These are phyloP conservation scores for Cerceris ruficornis DNA, from an alignment of 2,888 invertebrate genomes.

Conservation along the genomic window DNA sequence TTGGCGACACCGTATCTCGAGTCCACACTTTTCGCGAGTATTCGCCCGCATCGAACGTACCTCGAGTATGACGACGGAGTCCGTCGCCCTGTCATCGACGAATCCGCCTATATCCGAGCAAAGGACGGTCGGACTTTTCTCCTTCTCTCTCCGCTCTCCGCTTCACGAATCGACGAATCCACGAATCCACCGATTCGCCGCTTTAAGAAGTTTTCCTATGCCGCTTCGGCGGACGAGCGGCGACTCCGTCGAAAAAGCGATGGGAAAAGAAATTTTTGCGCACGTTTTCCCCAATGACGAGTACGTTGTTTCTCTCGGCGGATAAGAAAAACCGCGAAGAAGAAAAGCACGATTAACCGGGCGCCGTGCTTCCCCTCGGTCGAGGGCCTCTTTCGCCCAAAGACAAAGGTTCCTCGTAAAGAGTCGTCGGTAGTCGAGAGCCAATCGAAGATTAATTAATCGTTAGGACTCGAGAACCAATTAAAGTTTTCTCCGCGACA, in stretches of 20 bases:
- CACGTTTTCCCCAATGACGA: too few relatives aligned
- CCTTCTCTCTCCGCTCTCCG: too few relatives aligned
- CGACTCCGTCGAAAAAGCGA: too few relatives aligned
- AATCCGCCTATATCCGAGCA: neutral
- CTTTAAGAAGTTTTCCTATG: too few relatives aligned
- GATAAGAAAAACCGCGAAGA: neutral
- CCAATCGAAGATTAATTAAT: conserved; percentile 71
- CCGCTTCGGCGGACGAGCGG: too few relatives aligned
- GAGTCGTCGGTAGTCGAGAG: conserved; percentile 68
- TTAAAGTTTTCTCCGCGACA: conserved; percentile 66
- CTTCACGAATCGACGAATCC: too few relatives aligned
- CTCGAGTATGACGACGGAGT: conserved; percentile 19
- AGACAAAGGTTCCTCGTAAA: conserved; percentile 62
- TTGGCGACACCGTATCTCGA: conserved; percentile 52
- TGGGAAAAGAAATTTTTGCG: too few relatives aligned
- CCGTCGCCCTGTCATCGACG: conserved; percentile 25
- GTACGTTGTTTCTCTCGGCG: too few relatives aligned
- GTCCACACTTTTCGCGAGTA: conserved; percentile 60
- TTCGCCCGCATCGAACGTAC: conserved; percentile 51
- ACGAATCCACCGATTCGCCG: too few relatives aligned
- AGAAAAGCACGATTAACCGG: neutral
- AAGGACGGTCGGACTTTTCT: too few relatives aligned
- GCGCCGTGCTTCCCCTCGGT: conserved; percentile 27
- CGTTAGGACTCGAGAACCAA: conserved; percentile 69
- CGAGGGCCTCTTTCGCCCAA: conserved; percentile 45